phyloP scores from a whole-genome alignment of 2,888 invertebrate species.

The Mellilla xanthometata region DNA sequence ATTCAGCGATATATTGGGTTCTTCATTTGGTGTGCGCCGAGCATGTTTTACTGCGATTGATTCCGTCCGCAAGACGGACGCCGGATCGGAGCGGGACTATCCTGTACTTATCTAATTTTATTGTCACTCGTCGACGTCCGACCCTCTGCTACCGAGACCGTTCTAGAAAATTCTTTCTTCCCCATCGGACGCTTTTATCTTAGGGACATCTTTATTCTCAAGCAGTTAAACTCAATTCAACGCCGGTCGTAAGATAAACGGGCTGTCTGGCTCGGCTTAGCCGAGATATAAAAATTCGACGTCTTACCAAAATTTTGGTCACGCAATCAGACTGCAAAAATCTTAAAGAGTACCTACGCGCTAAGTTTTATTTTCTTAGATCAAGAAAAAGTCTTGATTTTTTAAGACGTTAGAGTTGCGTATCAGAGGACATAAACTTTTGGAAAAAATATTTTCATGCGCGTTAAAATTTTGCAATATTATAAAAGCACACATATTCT shows the following conservation, averaged over 20 bases:
- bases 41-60: conserved; percentile 80
- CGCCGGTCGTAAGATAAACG: conserved; percentile 61
- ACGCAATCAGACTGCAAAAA: conserved; percentile 30
- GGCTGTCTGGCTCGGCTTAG: conserved; percentile 42
- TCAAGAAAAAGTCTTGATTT: conserved; percentile 17
- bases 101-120: conserved; percentile 82
- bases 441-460: neutral
- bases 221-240: conserved; percentile 75
- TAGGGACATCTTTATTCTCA: conserved; percentile 72
- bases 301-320: conserved; percentile 40
- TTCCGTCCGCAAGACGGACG: conserved; percentile 72
- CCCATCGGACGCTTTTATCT: conserved; percentile 68
- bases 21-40: conserved; percentile 48
- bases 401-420: conserved; percentile 5
- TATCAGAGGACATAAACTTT: conserved; percentile 1
- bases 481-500: neutral
- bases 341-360: conserved; percentile 22
- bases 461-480: neutral
- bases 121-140: conserved; percentile 71
- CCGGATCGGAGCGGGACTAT: conserved; percentile 61
- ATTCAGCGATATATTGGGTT: conserved; percentile 27
- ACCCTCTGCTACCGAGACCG: conserved; percentile 61
- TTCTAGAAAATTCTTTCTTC: conserved; percentile 65
- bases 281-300: conserved; percentile 46
- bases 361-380: conserved; percentile 25